These are phyloP conservation scores for Lithosia quadra DNA, from an alignment of 2,888 invertebrate genomes.

Conservation along the genomic window DNA sequence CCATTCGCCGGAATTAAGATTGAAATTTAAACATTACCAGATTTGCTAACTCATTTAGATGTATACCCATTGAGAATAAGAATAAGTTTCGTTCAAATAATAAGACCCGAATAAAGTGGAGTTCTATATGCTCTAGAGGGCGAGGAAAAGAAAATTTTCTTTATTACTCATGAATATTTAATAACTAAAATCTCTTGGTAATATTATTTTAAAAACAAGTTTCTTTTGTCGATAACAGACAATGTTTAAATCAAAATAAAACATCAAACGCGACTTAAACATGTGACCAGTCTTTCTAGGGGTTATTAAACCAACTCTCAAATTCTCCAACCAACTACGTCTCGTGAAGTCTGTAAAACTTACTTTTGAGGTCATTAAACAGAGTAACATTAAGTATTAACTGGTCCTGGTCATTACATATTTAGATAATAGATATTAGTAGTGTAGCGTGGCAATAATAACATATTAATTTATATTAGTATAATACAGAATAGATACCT, in stretches of 20 bases:
- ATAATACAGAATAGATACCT: too few species aligned
- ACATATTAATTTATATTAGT: background rate
- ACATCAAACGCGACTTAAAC: constrained; percentile 8
- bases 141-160: constrained; percentile 47
- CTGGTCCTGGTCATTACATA: background rate
- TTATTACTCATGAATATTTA: constrained; percentile 57
- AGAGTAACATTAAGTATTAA: background rate
- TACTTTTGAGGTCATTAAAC: too few species aligned
- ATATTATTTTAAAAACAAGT: constrained; percentile 49
- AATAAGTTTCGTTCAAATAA: constrained; percentile 65
- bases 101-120: constrained; percentile 55
- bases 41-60: constrained; percentile 53
- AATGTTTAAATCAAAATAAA: constrained; percentile 36
- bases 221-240: constrained; percentile 37
- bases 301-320: too few species aligned
- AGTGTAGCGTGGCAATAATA: background rate
- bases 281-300: too few species aligned
- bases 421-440: too few species aligned
- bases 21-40: constrained; percentile 32
- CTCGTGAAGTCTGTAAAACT: background rate
- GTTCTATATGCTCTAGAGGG: constrained; percentile 53
- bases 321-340: background rate
- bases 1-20: constrained; percentile 16
- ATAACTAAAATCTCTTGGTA: constrained; percentile 40
- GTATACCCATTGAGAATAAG: constrained; percentile 51